Conservation (phyloP, 2,113 vertebrate genomes). For the Amphiprion percula region DNA sequence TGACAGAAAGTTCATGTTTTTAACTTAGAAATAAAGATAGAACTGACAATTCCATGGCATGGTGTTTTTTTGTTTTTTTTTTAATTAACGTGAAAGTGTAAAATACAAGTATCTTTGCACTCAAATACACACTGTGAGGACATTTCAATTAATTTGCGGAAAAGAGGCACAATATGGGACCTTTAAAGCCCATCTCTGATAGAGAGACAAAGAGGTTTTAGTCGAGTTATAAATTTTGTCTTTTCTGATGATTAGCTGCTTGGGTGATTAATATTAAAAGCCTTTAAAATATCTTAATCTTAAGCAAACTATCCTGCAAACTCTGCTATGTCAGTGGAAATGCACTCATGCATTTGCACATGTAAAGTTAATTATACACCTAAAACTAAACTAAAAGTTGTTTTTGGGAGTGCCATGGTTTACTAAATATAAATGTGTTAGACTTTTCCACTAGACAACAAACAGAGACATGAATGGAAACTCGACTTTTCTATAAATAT, state of each 20-base stretch:
- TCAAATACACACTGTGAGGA: too few species aligned
- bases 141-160: too few species aligned
- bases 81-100: too few species aligned
- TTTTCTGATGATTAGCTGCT: too few species aligned
- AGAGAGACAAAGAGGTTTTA: neutral
- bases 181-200: neutral
- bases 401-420: slow-evolving; percentile 31
- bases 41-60: neutral
- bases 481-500: slow-evolving; percentile 8
- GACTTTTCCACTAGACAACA: slow-evolving; percentile 40
- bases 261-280: too few species aligned
- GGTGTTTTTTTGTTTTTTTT: too few species aligned
- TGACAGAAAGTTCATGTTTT: neutral
- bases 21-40: neutral
- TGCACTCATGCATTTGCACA: neutral
- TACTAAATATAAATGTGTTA: slow-evolving; percentile 26
- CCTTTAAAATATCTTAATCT: too few species aligned
- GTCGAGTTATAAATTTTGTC: too few species aligned
- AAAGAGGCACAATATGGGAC: too few species aligned
- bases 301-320: neutral
- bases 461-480: slow-evolving; percentile 40
- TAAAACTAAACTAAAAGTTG: slow-evolving; percentile 39
- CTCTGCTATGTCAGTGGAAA: neutral
- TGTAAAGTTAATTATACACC: neutral
- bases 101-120: too few species aligned